Evolutionary conservation across 35 echinoderm and acorn worm genomes (phyloP).

Genomic region (Lytechinus variegatus): DNA sequence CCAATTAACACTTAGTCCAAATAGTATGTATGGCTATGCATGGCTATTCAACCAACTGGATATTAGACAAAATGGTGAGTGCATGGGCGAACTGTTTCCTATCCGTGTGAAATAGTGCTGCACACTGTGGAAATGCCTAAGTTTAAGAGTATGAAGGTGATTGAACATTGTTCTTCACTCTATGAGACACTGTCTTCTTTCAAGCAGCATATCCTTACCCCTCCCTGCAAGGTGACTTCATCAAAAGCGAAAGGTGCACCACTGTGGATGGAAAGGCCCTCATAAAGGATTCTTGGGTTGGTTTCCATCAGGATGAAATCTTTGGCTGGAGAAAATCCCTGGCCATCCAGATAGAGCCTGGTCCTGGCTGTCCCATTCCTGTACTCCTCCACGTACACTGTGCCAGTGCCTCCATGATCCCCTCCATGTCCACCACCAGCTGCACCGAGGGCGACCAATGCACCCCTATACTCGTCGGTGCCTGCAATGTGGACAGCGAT

Average conservation of each 20-base stretch:
- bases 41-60: too few species aligned
- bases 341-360: conserved; percentile 83
- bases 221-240: conserved; percentile 75
- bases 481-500: conserved; percentile 84
- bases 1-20: too few species aligned
- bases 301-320: conserved; percentile 70
- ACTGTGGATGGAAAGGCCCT: conserved; percentile 68
- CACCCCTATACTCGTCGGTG: conserved; percentile 82
- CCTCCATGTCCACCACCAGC: neutral
- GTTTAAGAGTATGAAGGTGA: too few species aligned
- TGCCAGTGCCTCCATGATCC: conserved; percentile 78
- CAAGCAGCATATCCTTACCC: conserved; percentile 51
- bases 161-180: too few species aligned
- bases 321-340: conserved; percentile 62
- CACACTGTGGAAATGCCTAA: too few species aligned
- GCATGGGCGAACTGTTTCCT: too few species aligned
- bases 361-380: conserved; percentile 68
- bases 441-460: conserved; percentile 63
- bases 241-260: conserved; percentile 81
- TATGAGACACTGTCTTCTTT: too few species aligned
- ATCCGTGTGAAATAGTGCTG: too few species aligned
- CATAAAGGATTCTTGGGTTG: conserved; percentile 68
- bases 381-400: conserved; percentile 81
- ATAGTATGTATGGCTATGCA: too few species aligned
- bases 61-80: too few species aligned